Percentiles rank a stretch among this genome's conserved stretches.
Conservation (phyloP, 35 echinoderm and acorn worm genomes). For the Stichopus chloronotus region DNA sequence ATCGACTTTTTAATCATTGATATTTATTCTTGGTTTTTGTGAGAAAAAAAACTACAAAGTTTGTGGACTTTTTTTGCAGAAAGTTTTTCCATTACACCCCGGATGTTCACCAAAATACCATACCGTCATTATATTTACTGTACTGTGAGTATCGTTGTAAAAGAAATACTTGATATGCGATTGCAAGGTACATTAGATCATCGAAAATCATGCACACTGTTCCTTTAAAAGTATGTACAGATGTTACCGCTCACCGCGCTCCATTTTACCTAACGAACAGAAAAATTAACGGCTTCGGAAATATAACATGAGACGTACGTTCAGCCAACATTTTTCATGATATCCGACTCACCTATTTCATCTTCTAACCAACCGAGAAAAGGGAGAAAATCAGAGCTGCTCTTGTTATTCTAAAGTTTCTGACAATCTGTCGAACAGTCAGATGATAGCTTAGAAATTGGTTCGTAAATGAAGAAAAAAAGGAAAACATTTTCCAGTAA, state of each 20-base stretch:
- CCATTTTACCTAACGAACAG: conserved; percentile 4
- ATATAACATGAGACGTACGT: background rate
- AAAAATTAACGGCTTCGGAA: conserved; percentile 4
- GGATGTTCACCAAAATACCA: no score
- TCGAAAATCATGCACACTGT: background rate
- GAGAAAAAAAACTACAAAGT: no score
- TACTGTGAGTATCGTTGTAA: no score
- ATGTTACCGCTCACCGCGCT: conserved; percentile 12
- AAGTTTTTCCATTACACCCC: no score
- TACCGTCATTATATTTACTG: no score
- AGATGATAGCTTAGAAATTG: background rate
- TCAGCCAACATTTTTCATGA: background rate
- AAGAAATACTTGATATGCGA: no score
- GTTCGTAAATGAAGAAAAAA: background rate
- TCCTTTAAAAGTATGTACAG: background rate
- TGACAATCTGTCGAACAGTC: conserved; percentile 13
- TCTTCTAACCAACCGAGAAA: background rate
- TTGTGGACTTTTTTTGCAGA: no score
- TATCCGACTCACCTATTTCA: conserved; percentile 11
- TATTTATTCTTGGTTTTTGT: no score
- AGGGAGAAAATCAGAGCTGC: background rate
- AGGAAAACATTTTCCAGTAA: no score
- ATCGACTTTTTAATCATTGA: no score
- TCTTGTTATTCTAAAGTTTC: background rate
- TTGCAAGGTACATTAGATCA: no score